Evolutionary conservation across 2,888 invertebrate species (phyloP).

Genomic region (Pristionchus fissidentatus): DNA sequence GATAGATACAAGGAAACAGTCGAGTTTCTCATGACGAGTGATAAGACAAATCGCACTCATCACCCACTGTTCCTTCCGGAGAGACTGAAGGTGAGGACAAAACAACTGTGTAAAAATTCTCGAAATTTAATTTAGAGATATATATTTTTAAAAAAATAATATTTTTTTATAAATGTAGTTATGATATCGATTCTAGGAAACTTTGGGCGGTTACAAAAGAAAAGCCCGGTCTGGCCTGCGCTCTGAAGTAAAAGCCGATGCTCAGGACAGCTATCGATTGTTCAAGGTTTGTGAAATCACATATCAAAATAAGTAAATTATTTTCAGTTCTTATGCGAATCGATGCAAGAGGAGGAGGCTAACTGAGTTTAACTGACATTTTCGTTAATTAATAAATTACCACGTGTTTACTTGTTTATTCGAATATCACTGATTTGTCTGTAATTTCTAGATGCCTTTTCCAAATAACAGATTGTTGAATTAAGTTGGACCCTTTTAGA

Average conservation of each 20-base stretch:
- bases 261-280: not conserved
- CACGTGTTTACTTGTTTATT: not conserved
- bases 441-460: not conserved
- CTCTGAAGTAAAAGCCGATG: conserved; percentile 15
- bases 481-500: not conserved
- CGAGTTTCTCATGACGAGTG: not conserved
- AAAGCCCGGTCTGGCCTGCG: not conserved
- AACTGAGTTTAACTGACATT: not conserved
- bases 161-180: too few species aligned
- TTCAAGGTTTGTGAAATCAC: not conserved
- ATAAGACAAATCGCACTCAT: conserved; percentile 28
- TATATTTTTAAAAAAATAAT: too few species aligned
- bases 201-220: not conserved
- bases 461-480: too few species aligned
- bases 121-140: too few species aligned
- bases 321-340: conserved; percentile 44
- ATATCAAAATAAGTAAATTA: not conserved
- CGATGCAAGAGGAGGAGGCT: not conserved
- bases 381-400: not conserved
- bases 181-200: not conserved
- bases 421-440: not conserved
- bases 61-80: conserved; percentile 22
- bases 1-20: conserved; percentile 43
- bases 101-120: too few species aligned
- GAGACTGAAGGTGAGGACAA: conserved; percentile 33